phyloP scores from a whole-genome alignment of 2,797 vertebrate genomes.

The Dipus sagitta region DNA sequence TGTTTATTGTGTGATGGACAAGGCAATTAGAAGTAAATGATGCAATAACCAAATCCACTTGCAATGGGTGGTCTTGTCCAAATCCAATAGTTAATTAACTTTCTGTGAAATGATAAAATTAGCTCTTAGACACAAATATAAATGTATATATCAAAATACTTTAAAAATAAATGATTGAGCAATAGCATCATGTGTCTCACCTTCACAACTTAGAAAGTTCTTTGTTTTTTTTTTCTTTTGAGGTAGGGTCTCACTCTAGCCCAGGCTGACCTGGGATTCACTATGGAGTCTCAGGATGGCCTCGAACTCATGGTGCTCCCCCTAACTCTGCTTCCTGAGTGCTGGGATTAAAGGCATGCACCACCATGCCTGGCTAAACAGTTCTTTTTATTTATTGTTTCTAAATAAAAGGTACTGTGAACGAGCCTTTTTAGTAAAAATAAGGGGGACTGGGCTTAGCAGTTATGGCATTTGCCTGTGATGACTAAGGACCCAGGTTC shows the following conservation, averaged over 20 bases:
- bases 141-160: conserved; percentile 21
- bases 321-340: no score
- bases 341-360: no score
- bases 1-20: no score
- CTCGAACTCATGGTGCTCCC: no score
- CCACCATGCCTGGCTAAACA: no score
- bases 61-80: background rate
- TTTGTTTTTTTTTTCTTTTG: background rate
- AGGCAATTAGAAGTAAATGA: background rate
- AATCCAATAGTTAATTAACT: background rate
- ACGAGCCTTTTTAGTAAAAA: conserved; percentile 44
- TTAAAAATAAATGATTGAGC: conserved; percentile 52
- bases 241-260: no score
- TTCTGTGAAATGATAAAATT: conserved; percentile 50
- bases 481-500: no score
- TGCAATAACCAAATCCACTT: conserved; percentile 26
- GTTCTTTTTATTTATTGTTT: conserved; percentile 52
- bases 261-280: no score
- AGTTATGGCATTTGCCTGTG: no score
- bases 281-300: no score
- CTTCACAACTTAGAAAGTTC: conserved; percentile 21
- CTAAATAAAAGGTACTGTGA: conserved; percentile 23
- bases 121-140: conserved; percentile 25
- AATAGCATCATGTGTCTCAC: background rate
- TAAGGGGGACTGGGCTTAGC: background rate